These are phyloP conservation scores for Gryllus longicercus DNA, from an alignment of 2,888 invertebrate species.

Conservation along the genomic window DNA sequence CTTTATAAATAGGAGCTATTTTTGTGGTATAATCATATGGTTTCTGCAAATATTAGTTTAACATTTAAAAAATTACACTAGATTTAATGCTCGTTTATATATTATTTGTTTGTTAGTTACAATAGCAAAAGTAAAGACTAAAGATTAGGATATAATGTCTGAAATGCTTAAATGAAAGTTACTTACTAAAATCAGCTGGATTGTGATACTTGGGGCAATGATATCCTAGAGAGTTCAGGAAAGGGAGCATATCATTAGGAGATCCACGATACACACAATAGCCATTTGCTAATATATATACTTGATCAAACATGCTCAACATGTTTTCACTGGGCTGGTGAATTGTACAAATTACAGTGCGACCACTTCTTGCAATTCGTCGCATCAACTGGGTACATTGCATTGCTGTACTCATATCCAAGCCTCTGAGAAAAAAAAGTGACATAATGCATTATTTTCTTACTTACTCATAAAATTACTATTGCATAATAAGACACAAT, in stretches of 20 bases:
- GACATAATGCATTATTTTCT: too few species aligned
- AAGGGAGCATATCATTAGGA: constrained; percentile 51
- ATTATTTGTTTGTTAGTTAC: too few species aligned
- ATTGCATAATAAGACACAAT: too few species aligned
- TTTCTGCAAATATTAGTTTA: too few species aligned
- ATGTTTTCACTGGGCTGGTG: constrained; percentile 59
- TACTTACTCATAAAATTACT: too few species aligned
- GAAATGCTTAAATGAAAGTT: background rate
- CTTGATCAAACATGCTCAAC: constrained; percentile 57
- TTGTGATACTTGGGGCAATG: constrained; percentile 59
- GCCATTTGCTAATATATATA: constrained; percentile 57
- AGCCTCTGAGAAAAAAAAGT: constrained; percentile 52
- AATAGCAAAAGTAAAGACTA: too few species aligned
- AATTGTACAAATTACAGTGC: constrained; percentile 58
- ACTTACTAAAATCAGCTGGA: constrained; percentile 58
- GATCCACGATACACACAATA: constrained; percentile 57
- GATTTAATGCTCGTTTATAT: too few species aligned
- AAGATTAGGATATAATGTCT: background rate
- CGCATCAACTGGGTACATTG: constrained; percentile 52
- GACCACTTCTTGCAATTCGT: constrained; percentile 50
- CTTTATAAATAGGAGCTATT: too few species aligned
- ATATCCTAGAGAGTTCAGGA: constrained; percentile 51
- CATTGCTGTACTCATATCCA: constrained; percentile 56
- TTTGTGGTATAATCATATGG: too few species aligned
- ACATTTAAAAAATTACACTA: too few species aligned